phyloP scores from a whole-genome alignment of 37 sponge, comb jelly and placozoan species.

The Mnemiopsis leidyi region DNA sequence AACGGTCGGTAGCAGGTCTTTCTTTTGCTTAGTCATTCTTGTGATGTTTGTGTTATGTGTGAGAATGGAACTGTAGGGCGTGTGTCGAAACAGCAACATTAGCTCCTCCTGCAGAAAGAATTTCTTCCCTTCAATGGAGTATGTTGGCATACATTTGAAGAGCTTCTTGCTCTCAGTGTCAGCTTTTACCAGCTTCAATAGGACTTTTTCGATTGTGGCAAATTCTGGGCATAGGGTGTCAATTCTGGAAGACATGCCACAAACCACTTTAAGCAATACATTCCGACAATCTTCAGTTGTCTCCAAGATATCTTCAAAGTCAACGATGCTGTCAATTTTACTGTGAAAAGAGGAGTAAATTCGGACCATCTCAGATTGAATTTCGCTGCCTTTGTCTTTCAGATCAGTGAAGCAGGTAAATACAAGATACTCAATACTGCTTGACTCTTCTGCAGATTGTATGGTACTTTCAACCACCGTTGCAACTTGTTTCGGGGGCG shows the following conservation, averaged over 20 bases:
- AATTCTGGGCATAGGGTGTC: neutral
- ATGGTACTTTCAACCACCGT: neutral
- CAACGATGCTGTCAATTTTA: slow-evolving; percentile 3
- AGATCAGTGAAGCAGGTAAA: neutral
- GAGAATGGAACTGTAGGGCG: slow-evolving; percentile 32
- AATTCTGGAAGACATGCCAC: slow-evolving; percentile 9
- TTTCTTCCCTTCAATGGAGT: neutral
- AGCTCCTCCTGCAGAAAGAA: neutral
- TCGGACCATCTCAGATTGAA: neutral
- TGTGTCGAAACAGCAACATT: neutral
- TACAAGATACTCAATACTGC: neutral
- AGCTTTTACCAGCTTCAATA: neutral
- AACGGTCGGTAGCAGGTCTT: neutral
- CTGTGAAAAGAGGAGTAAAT: neutral
- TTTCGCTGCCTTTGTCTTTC: neutral
- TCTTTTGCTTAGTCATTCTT: neutral
- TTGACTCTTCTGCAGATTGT: neutral
- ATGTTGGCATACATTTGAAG: neutral
- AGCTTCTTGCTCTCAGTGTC: neutral
- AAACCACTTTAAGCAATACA: slow-evolving; percentile 15
- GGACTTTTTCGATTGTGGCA: neutral
- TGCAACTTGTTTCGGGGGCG: neutral
- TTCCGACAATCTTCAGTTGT: slow-evolving; percentile 48
- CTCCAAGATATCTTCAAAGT: slow-evolving; percentile 27
- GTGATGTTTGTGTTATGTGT: neutral